These are phyloP conservation scores for Octomys mimax DNA, from an alignment of 2,797 vertebrate species.

Conservation along the genomic window DNA sequence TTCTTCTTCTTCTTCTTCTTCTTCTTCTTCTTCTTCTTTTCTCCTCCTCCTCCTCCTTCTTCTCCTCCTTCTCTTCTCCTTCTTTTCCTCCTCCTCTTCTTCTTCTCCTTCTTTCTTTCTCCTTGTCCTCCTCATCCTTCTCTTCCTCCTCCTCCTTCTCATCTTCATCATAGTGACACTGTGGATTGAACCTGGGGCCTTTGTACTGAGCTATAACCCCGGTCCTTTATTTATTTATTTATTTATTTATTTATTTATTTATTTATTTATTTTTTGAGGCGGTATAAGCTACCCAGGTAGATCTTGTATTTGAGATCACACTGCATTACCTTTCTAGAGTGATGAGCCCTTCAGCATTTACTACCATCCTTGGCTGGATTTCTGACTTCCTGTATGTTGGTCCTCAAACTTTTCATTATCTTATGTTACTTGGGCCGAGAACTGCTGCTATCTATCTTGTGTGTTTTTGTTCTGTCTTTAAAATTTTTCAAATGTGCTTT, in stretches of 20 bases:
- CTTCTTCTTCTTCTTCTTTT: too few species aligned
- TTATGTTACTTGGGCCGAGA: not conserved
- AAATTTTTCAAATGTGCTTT: not conserved
- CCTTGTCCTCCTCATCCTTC: too few species aligned
- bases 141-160: not conserved
- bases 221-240: too few species aligned
- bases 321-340: not conserved
- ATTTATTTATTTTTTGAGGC: not conserved
- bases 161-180: not conserved
- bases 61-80: too few species aligned
- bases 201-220: not conserved
- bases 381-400: not conserved
- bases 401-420: not conserved
- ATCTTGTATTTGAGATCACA: not conserved
- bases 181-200: not conserved
- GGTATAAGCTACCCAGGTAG: not conserved
- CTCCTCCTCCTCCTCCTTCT: not conserved
- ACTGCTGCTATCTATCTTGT: not conserved
- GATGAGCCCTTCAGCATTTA: not conserved
- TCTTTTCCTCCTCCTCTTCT: not conserved
- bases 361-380: not conserved
- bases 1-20: too few species aligned
- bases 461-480: not conserved
- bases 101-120: too few species aligned
- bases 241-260: too few species aligned